Conservation (phyloP, 2,113 vertebrate species). For the Caracal caracal region DNA sequence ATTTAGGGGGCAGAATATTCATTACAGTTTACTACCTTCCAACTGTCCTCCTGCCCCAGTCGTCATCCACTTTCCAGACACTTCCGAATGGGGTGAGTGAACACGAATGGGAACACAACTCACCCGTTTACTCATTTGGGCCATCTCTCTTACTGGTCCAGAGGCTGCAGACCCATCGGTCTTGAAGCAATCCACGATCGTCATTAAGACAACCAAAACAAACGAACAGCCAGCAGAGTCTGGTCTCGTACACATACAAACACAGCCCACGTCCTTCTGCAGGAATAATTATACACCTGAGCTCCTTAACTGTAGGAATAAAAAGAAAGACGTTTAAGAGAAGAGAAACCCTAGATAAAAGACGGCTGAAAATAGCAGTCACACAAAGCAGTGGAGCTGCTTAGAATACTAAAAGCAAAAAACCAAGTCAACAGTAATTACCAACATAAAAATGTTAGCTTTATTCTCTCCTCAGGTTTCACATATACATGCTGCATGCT, state of each 20-base stretch:
- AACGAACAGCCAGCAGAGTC: background rate
- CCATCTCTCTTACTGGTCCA: background rate
- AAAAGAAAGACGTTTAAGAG: background rate
- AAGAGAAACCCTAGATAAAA: conserved; percentile 43
- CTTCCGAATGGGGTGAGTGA: background rate
- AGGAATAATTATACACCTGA: background rate
- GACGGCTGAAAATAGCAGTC: conserved; percentile 30
- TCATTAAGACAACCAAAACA: background rate
- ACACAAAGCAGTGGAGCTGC: conserved; percentile 42
- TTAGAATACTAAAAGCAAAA: conserved; percentile 55
- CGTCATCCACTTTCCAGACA: background rate
- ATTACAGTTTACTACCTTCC: background rate
- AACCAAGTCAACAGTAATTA: conserved; percentile 61
- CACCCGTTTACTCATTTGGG: background rate
- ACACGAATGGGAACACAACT: background rate
- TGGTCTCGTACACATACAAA: background rate
- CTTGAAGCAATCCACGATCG: background rate
- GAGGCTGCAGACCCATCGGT: background rate
- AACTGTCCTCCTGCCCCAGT: background rate
- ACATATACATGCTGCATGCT: background rate
- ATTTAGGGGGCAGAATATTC: background rate
- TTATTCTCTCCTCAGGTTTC: conserved; percentile 15
- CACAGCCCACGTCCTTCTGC: background rate
- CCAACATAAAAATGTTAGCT: conserved; percentile 39
- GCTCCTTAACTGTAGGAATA: background rate